Conservation (phyloP, 2,888 invertebrate genomes). For the Sisyra nigra region DNA sequence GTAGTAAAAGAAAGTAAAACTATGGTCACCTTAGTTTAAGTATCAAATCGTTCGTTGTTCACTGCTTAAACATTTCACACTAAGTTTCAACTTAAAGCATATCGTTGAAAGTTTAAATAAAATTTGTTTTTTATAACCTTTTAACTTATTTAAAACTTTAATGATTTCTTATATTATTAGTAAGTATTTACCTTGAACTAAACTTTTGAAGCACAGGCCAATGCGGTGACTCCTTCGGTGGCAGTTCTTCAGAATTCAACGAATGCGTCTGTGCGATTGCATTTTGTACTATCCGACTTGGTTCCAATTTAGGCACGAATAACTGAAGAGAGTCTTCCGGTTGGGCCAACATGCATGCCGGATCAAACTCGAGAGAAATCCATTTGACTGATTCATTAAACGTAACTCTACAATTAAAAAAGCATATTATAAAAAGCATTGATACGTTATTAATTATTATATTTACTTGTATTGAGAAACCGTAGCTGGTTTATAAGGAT, state of each 20-base stretch:
- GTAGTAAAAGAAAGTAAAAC: too few species aligned
- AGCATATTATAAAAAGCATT: background rate
- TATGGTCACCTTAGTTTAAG: too few species aligned
- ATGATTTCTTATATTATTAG: too few species aligned
- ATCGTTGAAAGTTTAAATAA: too few species aligned
- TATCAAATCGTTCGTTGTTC: too few species aligned
- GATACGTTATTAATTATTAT: too few species aligned
- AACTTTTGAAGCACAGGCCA: slow-evolving; percentile 52
- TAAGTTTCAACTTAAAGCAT: too few species aligned
- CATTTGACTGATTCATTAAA: slow-evolving; percentile 83
- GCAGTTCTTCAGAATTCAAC: slow-evolving; percentile 20
- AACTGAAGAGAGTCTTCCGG: slow-evolving; percentile 77
- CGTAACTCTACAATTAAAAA: slow-evolving; percentile 42
- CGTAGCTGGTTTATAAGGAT: slow-evolving; percentile 84
- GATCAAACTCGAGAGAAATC: slow-evolving; percentile 87
- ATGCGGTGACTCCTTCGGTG: slow-evolving; percentile 26
- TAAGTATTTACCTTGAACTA: slow-evolving; percentile 35
- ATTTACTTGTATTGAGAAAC: slow-evolving; percentile 64
- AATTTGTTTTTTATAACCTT: too few species aligned
- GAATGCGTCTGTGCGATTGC: slow-evolving; percentile 14
- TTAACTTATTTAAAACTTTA: too few species aligned
- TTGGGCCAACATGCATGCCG: slow-evolving; percentile 82
- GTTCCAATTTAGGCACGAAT: slow-evolving; percentile 37
- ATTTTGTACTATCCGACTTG: slow-evolving; percentile 5
- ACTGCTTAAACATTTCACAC: too few species aligned